Percentiles rank a stretch among this genome's conserved stretches.
Evolutionary conservation across 1,140 invertebrate genomes (phyloP).

Genomic region (Anastatus disparis): DNA sequence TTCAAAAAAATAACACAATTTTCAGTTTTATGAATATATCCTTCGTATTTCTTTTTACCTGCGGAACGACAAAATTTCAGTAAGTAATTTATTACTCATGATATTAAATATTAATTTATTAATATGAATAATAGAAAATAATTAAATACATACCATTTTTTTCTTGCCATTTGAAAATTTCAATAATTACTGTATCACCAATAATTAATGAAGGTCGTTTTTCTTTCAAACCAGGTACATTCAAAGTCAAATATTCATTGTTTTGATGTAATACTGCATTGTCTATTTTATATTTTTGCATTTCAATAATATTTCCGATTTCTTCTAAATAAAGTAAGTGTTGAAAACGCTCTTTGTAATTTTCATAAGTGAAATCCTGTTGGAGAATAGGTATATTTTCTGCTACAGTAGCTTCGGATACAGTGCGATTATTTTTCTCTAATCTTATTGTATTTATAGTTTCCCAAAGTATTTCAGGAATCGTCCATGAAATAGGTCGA

Average conservation of each 20-base stretch:
- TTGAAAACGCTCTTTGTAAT: no score
- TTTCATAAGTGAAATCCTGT: slow-evolving; percentile 63
- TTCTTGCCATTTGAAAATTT: no score
- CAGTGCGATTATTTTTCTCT: slow-evolving; percentile 57
- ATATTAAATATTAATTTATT: slow-evolving; percentile 20
- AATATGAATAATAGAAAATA: no score
- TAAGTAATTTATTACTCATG: slow-evolving; percentile 3
- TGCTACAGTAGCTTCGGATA: slow-evolving; percentile 57
- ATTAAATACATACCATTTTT: no score
- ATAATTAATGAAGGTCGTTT: no score
- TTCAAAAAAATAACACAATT: slow-evolving; percentile 76
- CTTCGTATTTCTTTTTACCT: slow-evolving; percentile 74
- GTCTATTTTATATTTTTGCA: slow-evolving; percentile 77
- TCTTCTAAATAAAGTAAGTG: no score
- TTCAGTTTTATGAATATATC: slow-evolving; percentile 79
- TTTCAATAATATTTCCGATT: slow-evolving; percentile 71
- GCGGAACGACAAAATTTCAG: no score
- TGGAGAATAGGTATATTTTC: slow-evolving; percentile 65
- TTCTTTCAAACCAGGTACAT: slow-evolving; percentile 84
- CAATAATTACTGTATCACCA: no score
- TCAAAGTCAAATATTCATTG: slow-evolving; percentile 77
- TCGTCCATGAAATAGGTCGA: slow-evolving; percentile 65
- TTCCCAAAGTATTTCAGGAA: slow-evolving; percentile 71
- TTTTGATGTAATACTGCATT: slow-evolving; percentile 72
- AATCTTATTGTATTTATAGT: no score